Evolutionary conservation across 2,888 invertebrate genomes (phyloP).

Genomic region (Geophilus truncorum): DNA sequence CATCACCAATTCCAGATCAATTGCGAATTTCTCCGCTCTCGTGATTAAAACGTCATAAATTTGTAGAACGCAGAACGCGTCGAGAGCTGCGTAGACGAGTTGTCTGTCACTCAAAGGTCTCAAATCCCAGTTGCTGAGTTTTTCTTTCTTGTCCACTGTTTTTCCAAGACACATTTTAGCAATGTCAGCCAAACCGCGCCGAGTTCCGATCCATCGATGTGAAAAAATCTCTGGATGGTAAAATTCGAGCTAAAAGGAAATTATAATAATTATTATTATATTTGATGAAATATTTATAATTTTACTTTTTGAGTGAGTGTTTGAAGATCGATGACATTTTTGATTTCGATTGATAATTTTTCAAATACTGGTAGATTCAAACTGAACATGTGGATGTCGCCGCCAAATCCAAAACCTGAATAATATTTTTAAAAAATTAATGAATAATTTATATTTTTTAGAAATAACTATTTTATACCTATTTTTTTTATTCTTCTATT

Average conservation of each 20-base stretch:
- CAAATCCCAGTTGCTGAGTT: slow-evolving; percentile 85
- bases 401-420: slow-evolving; percentile 57
- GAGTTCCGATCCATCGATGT: slow-evolving; percentile 39
- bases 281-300: too few relatives aligned
- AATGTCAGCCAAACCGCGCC: slow-evolving; percentile 62
- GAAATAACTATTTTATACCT: too few relatives aligned
- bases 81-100: slow-evolving; percentile 65
- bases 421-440: slow-evolving; percentile 33
- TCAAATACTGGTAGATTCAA: slow-evolving; percentile 55
- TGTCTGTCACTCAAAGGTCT: slow-evolving; percentile 72
- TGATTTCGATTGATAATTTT: slow-evolving; percentile 45
- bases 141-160: slow-evolving; percentile 77
- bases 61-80: slow-evolving; percentile 38
- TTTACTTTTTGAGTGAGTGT: neutral
- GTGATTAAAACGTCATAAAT: too few relatives aligned
- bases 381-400: slow-evolving; percentile 60
- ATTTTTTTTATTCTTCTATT: too few relatives aligned
- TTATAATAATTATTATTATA: too few relatives aligned
- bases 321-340: slow-evolving; percentile 36
- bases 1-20: too few relatives aligned
- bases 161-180: slow-evolving; percentile 70
- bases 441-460: too few relatives aligned
- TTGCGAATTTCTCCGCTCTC: too few relatives aligned
- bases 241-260: too few relatives aligned
- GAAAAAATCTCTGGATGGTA: slow-evolving; percentile 27